Evolutionary conservation across 64 coral and sea anemone species (phyloP).

Genomic region (Orbicella faveolata): DNA sequence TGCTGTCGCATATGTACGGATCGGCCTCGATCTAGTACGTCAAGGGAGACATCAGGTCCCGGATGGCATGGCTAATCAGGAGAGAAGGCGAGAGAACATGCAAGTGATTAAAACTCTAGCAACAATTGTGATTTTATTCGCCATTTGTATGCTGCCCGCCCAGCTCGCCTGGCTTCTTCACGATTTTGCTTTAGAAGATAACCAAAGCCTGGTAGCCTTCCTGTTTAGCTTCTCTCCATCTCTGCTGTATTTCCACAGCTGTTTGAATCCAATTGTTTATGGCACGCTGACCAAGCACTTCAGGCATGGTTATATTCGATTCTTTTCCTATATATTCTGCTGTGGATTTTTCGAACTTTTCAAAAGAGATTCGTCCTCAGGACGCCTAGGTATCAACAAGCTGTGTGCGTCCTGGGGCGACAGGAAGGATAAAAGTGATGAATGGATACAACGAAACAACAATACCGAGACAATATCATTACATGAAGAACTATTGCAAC

Average conservation of each 20-base stretch:
- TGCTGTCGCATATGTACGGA: slow-evolving; percentile 63
- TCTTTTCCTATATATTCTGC: slow-evolving; percentile 40
- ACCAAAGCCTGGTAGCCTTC: slow-evolving; percentile 1
- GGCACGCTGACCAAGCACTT: slow-evolving; percentile 69
- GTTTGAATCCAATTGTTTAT: slow-evolving; percentile 75
- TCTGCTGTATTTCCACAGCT: slow-evolving; percentile 59
- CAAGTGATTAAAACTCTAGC: slow-evolving; percentile 84
- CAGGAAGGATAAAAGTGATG: neutral
- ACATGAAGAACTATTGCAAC: neutral
- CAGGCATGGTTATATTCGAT: slow-evolving; percentile 67
- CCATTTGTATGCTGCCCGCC: slow-evolving; percentile 66
- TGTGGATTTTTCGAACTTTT: slow-evolving; percentile 24
- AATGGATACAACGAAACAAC: neutral
- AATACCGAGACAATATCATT: slow-evolving; percentile 7
- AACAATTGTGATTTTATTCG: slow-evolving; percentile 74
- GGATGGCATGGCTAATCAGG: slow-evolving; percentile 25
- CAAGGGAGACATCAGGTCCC: slow-evolving; percentile 17
- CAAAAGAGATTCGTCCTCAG: neutral
- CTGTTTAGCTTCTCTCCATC: slow-evolving; percentile 23
- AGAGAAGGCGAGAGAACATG: slow-evolving; percentile 78
- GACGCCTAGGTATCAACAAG: neutral
- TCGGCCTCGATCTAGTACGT: slow-evolving; percentile 58
- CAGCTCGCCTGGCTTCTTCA: slow-evolving; percentile 61
- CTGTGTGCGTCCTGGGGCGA: neutral
- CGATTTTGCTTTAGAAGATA: slow-evolving; percentile 47